Evolutionary conservation across 2,888 invertebrate species (phyloP).

Genomic region (Nephrotoma guestfalica): DNA sequence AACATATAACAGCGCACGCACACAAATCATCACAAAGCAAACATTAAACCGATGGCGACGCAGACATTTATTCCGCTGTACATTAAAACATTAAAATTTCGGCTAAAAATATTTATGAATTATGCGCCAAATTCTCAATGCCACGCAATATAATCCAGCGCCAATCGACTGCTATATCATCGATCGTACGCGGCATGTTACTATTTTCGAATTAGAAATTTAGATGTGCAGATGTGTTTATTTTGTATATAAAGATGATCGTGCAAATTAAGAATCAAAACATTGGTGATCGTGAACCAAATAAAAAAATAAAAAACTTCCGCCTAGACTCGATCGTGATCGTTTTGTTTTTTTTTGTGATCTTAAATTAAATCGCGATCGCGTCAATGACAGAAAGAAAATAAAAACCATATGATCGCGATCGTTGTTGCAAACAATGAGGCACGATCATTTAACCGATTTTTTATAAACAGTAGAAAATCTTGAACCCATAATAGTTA

Average conservation of each 20-base stretch:
- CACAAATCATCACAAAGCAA: no score
- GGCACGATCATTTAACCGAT: not conserved
- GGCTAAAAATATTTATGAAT: no score
- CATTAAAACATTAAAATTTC: no score
- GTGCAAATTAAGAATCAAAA: not conserved
- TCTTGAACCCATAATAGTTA: not conserved
- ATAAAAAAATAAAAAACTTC: not conserved
- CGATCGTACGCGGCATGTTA: not conserved
- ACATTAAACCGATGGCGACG: no score
- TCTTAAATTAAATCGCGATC: not conserved
- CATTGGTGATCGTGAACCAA: not conserved
- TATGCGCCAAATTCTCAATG: no score
- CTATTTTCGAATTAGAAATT: not conserved
- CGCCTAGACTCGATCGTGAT: not conserved
- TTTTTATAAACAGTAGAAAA: not conserved
- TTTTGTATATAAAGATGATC: not conserved
- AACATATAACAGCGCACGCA: no score
- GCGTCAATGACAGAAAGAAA: not conserved
- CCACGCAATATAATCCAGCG: no score
- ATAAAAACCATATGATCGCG: not conserved
- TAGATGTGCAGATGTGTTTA: no score
- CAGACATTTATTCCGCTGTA: no score
- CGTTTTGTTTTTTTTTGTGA: not conserved
- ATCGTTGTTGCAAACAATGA: not conserved
- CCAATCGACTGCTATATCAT: not conserved